Base-by-base conservation (phyloP, 2,797 vertebrate species). In the Parauchenoglanis punctatus region DNA sequence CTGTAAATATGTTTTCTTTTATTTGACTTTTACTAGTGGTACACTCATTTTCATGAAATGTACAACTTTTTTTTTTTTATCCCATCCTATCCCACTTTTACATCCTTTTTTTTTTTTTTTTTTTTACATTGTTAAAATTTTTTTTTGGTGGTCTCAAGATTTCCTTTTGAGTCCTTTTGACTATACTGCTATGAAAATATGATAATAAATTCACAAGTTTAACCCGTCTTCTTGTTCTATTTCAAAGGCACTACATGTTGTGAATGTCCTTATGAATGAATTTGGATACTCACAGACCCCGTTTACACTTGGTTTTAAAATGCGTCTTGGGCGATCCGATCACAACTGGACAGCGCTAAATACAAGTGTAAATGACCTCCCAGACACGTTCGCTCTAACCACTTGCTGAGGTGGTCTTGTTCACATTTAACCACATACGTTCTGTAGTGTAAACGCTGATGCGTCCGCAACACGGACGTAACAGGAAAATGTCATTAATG, bases 191-290 rank as follows among this genome's bases (percentile, higher is more conserved):
- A 63, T 44, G 3, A 81, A n/a, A 31, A 13, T 25, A 1, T 46
- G 0, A 68, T 68, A 7, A 67, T 31, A 49, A 10, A 58, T 44
- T 56, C 17, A 58, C 2, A 72, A n/a, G 11, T 49, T 75, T 73
- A 35, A 44, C 52, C 28, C 0, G 11, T 11, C 5, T 49, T 84
- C 40, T 31, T 61, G 2, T 49, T 52, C 12, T 17, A 73, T 46
- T 63, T 67, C 63, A 63, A 90, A 89, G 85, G 84, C 81, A 84
- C 63, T 49, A 77, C 44, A 59, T 68, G 49, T 31, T 67, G 67
- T 80, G 7, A 65, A 83, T 78, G 49, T 46, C 7, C 40, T 31
- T 40, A 58, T 59, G 17, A 8, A 59, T 44, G 18, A 40, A 83
- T 40, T 40, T 40, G 40, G 40, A 40, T 40, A 40, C 40, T 40